Evolutionary conservation across 1,140 invertebrate genomes (phyloP), one percentile per base, ranked within the genome.

Genomic region (Bombus superbus): DNA sequence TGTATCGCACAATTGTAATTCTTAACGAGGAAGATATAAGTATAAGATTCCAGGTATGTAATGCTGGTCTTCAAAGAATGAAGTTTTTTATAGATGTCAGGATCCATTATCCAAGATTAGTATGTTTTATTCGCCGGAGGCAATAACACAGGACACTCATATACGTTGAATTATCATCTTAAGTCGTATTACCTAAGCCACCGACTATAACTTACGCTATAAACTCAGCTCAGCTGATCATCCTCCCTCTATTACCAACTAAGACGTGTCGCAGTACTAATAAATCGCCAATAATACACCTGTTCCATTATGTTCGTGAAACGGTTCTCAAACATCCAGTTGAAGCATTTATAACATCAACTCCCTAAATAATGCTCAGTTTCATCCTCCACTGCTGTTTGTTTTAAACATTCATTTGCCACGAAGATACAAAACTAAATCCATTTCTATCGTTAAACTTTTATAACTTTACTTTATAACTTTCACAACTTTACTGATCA

Each of bases 141-240:
- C 38, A 64, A 25, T 78, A 78, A 78, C 38, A 25, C 38, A 76
- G 74, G 74, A 62, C 59, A 64, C 75, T 78, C 38, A 8, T 78
- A 42, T 32, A 78, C 35, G 40, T 40, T 78, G 59, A 78, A 78
- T 78, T 78, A 78, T 78, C 59, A 64, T 59, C 59, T 18, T 64
- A 40, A 66, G 75, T 64, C 75, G 57, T 42, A 32, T 28, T 28
- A 22, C 25, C 75, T 78, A 64, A 78, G 38, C 59, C 59, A 59
- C 28, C 38, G 75, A 62, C 75, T 78, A 64, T 78, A 78, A 78
- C 75, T 78, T 78, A 78, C 38, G 35, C 11, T 78, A 78, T 66
- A 78, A 78, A 42, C 59, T 28, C 64, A 40, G 75, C 47, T 42
- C 75, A 66, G 57, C 75, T 64, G 75, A 78, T 78, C 75, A 78